Evolutionary conservation across 2,888 invertebrate species (phyloP).

Genomic region (Clivina fossor): DNA sequence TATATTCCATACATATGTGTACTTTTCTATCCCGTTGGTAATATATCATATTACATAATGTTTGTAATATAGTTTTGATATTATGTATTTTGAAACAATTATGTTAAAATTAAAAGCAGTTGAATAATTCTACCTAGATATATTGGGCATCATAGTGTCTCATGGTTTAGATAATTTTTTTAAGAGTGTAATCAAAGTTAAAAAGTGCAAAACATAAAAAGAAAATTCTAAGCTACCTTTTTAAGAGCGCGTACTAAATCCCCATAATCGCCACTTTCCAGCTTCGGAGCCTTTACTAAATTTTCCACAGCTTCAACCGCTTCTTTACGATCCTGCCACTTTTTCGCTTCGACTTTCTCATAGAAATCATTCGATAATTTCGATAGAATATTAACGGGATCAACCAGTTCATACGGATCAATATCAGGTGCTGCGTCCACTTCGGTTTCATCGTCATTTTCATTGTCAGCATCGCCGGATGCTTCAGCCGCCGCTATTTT

Average conservation of each 20-base stretch:
- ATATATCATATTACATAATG: no score
- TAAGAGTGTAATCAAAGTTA: no score
- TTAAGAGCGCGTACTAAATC: constrained; percentile 84
- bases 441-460: constrained; percentile 63
- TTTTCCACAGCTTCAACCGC: constrained; percentile 81
- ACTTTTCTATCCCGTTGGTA: no score
- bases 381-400: constrained; percentile 90
- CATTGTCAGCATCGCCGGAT: constrained; percentile 56
- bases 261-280: constrained; percentile 92
- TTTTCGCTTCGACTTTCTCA: constrained; percentile 91
- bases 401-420: constrained; percentile 88
- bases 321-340: constrained; percentile 96
- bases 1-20: no score
- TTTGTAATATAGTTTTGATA: no score
- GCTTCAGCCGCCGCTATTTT: constrained; percentile 56
- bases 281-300: constrained; percentile 76
- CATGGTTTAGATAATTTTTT: no score
- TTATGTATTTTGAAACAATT: no score
- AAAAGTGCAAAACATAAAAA: neutral
- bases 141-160: no score
- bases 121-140: no score
- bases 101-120: no score
- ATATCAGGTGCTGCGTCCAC: constrained; percentile 61
- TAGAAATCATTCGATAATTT: constrained; percentile 95
- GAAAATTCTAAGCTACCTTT: constrained; percentile 61